These are phyloP conservation scores for Mesorhabditis sp. DNA, from an alignment of 2,888 invertebrate genomes.

Conservation along the genomic window DNA sequence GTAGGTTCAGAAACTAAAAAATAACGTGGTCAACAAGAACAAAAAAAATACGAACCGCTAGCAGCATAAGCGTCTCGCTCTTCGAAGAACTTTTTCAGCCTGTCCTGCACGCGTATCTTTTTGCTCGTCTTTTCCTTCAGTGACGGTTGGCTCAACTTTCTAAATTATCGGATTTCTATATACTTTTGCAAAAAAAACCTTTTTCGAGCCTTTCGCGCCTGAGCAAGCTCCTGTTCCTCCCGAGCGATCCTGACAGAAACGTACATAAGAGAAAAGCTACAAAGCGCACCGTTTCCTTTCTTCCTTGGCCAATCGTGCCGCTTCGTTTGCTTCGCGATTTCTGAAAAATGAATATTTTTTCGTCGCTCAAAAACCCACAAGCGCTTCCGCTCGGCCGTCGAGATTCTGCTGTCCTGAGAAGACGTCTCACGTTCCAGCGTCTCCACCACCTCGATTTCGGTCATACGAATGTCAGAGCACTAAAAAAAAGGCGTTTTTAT, in stretches of 20 bases:
- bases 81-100: background rate
- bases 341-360: background rate
- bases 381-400: too few relatives aligned
- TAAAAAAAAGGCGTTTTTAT: too few relatives aligned
- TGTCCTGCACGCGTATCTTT: background rate
- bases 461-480: too few relatives aligned
- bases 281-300: background rate
- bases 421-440: too few relatives aligned
- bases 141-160: background rate
- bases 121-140: background rate
- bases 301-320: background rate
- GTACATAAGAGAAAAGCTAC: background rate
- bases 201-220: background rate
- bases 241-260: background rate
- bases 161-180: background rate
- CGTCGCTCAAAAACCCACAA: background rate
- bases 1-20: too few relatives aligned
- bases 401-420: too few relatives aligned
- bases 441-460: too few relatives aligned
- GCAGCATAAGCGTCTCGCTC: background rate
- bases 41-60: background rate
- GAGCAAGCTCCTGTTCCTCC: background rate
- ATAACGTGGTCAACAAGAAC: too few relatives aligned
- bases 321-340: constrained; percentile 2
- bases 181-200: background rate